These are phyloP conservation scores for Chaetura pelagica DNA, from an alignment of 2,113 vertebrate genomes.

Conservation along the genomic window DNA sequence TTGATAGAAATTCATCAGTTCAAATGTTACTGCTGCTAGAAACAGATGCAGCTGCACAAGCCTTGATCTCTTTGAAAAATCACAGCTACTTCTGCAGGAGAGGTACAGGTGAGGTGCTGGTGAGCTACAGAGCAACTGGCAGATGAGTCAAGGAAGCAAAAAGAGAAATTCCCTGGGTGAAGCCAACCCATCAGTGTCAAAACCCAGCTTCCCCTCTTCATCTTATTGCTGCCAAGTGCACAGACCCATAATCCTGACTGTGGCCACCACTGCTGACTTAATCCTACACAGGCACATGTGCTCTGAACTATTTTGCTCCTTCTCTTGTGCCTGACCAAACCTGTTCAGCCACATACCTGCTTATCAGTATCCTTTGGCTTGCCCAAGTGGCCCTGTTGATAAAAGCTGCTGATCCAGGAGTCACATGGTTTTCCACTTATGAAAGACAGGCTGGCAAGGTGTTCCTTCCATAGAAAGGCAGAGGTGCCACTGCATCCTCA, in stretches of 20 bases:
- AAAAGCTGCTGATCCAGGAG: not conserved
- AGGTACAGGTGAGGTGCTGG: not conserved
- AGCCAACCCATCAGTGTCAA: not conserved
- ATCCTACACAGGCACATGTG: accelerated
- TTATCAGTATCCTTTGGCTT: not conserved
- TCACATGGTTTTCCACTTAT: not conserved
- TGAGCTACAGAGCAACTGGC: not conserved
- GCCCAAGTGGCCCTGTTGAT: not conserved
- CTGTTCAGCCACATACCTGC: not conserved
- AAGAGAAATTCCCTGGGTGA: not conserved
- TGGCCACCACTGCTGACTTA: not conserved
- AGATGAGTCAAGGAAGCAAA: not conserved
- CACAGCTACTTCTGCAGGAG: not conserved
- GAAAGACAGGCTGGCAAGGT: accelerated
- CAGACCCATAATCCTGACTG: not conserved
- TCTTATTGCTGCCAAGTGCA: not conserved
- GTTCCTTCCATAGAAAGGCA: not conserved
- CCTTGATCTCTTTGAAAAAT: not conserved
- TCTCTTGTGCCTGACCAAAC: not conserved
- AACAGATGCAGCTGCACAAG: not conserved
- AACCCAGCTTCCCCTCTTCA: not conserved
- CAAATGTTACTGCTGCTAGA: not conserved
- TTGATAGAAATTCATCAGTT: not conserved
- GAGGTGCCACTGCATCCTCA: not conserved
- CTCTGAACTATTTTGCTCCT: not conserved